A percentile compares a stretch with the other conserved stretches of the same genome.
These are phyloP conservation scores for Characodon lateralis DNA, from an alignment of 2,797 vertebrate species.

Conservation along the genomic window DNA sequence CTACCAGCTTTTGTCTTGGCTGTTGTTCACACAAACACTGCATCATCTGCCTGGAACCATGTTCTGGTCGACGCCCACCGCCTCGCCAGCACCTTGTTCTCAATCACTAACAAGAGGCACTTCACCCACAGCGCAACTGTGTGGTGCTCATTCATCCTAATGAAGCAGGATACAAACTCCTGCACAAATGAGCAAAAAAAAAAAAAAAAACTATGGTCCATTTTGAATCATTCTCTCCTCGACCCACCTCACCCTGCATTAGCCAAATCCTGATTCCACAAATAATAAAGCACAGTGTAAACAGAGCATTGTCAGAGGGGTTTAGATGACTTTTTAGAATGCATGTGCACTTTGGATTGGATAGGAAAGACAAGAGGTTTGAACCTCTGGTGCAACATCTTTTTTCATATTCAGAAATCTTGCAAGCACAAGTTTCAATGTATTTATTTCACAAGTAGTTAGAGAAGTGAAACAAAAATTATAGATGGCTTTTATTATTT, in stretches of 20 bases:
- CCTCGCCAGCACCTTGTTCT: conserved; percentile 57
- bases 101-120: conserved; percentile 71
- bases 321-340: background rate
- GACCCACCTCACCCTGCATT: background rate
- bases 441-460: background rate
- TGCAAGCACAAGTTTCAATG: background rate
- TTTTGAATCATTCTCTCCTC: conserved; percentile 25
- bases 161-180: conserved; percentile 56
- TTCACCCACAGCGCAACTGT: conserved; percentile 54
- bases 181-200: conserved; percentile 29
- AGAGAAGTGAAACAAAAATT: background rate
- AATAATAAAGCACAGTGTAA: conserved; percentile 12
- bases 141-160: conserved; percentile 63
- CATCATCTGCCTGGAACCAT: conserved; percentile 37
- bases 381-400: background rate
- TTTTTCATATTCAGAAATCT: background rate
- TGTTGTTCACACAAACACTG: conserved; percentile 21
- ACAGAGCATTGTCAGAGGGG: background rate
- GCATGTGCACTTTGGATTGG: background rate
- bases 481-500: background rate
- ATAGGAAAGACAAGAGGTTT: background rate
- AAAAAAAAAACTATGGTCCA: conserved; percentile 22
- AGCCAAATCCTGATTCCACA: conserved; percentile 18
- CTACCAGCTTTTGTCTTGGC: conserved; percentile 28
- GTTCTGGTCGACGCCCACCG: conserved; percentile 59